Evolutionary conservation across 2,797 vertebrate genomes (phyloP).

Genomic region (Cetoscarus ocellatus): DNA sequence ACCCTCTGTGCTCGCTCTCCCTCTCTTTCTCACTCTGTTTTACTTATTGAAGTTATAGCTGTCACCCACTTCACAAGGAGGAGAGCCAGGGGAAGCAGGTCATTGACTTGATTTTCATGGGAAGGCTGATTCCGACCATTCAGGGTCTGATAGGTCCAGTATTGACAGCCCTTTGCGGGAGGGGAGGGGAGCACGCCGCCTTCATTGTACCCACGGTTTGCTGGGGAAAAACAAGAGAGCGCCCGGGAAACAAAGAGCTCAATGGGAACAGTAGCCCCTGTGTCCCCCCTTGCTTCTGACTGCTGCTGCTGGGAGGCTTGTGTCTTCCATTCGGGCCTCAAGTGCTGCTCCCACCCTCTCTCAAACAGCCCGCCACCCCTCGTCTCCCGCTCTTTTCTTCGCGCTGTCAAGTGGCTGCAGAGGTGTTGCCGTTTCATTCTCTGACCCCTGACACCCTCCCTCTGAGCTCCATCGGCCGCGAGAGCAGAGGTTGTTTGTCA

Average conservation of each 20-base stretch:
- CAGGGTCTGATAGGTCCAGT: constrained; percentile 83
- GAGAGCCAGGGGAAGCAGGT: constrained; percentile 86
- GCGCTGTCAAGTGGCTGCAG: constrained; percentile 81
- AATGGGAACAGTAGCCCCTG: constrained; percentile 93
- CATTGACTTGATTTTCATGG: constrained; percentile 99
- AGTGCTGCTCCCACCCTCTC: constrained; percentile 84
- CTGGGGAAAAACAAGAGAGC: constrained; percentile 91
- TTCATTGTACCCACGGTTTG: constrained; percentile 87
- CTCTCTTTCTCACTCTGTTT: constrained; percentile 55
- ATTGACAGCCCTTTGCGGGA: constrained; percentile 85
- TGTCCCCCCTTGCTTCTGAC: constrained; percentile 85
- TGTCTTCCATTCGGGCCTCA: constrained; percentile 84
- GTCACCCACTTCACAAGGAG: constrained; percentile 86
- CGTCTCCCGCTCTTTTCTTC: constrained; percentile 73
- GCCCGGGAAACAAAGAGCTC: constrained; percentile 88
- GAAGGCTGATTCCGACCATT: constrained; percentile 91
- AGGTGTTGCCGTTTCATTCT: constrained; percentile 80
- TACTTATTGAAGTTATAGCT: constrained; percentile 89
- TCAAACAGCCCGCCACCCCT: constrained; percentile 60
- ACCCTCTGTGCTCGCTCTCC: constrained; percentile 22
- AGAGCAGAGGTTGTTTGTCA: constrained; percentile 74
- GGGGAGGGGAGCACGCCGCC: constrained; percentile 83
- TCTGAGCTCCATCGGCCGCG: constrained; percentile 43
- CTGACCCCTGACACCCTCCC: constrained; percentile 62
- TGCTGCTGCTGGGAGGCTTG: constrained; percentile 83